These are phyloP conservation scores for Phaenicophaeus curvirostris DNA, from an alignment of 2,797 vertebrate genomes.

Conservation along the genomic window DNA sequence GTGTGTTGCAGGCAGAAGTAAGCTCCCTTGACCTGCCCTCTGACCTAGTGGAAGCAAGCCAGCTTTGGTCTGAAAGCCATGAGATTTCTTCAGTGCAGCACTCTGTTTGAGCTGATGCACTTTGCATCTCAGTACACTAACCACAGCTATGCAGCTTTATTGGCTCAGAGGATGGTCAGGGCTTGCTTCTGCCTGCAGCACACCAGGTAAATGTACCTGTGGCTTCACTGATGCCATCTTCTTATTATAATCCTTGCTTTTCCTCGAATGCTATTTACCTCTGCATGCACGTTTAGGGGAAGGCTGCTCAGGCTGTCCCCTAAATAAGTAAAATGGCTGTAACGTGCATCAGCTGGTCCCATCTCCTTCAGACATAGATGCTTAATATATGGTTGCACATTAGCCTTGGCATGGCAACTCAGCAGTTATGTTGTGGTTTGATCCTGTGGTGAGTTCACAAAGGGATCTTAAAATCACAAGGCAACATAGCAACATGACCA, in stretches of 20 bases:
- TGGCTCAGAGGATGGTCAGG: background rate
- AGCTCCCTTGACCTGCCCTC: background rate
- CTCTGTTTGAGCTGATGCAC: background rate
- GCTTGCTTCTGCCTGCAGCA: background rate
- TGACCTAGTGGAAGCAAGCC: background rate
- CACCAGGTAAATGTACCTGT: accelerated
- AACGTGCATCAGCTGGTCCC: background rate
- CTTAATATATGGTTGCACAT: background rate
- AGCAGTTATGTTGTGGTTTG: background rate
- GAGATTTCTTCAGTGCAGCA: background rate
- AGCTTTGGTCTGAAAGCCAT: background rate
- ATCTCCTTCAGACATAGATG: background rate
- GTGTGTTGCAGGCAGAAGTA: background rate
- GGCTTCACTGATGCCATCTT: background rate
- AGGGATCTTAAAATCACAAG: background rate
- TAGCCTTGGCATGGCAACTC: background rate
- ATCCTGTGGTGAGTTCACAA: background rate
- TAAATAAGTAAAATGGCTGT: background rate
- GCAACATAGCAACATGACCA: background rate
- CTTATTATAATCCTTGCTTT: background rate
- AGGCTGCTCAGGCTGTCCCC: background rate
- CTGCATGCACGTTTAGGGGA: background rate
- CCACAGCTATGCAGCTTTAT: background rate
- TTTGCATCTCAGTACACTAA: background rate
- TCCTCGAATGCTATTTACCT: background rate